Evolutionary conservation across 1,140 invertebrate species (phyloP).

Genomic region (Leucophenga varia): DNA sequence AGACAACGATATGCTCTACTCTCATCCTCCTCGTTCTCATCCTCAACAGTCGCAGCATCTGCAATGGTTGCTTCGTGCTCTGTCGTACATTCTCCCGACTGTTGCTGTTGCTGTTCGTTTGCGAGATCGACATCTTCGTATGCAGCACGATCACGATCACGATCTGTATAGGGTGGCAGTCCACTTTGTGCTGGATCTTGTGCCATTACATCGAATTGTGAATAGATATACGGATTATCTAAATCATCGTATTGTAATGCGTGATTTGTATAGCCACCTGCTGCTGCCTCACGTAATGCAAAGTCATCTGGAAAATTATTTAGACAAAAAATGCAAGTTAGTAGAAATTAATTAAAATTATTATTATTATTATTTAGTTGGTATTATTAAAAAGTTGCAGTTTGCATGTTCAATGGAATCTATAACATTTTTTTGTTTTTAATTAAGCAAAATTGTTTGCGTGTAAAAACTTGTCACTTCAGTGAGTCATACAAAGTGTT

Average conservation of each 20-base stretch:
- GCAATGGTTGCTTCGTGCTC: conserved; percentile 25
- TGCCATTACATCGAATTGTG: conserved; percentile 40
- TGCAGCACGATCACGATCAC: conserved; percentile 6
- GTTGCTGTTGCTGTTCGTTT: conserved; percentile 5
- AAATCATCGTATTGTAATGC: conserved; percentile 38
- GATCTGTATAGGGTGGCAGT: conserved; percentile 24
- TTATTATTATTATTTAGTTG: no score
- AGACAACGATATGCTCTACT: conserved; percentile 30
- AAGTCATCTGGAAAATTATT: no score
- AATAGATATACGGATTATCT: conserved; percentile 44
- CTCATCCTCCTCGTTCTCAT: conserved; percentile 8
- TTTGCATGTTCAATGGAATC: no score
- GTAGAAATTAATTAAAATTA: no score
- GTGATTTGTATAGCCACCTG: conserved; percentile 37
- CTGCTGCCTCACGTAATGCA: no score
- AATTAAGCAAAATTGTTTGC: no score
- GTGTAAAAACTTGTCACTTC: no score
- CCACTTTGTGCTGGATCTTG: conserved; percentile 14
- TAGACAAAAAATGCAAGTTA: no score
- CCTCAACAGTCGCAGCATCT: conserved; percentile 10
- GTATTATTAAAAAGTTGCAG: no score
- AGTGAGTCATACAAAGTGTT: no score
- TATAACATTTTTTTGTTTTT: no score
- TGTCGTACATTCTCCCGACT: conserved; percentile 10
- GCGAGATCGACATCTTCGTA: conserved; percentile 9